Percentiles rank a stretch among this genome's conserved stretches.
These are phyloP conservation scores for Papilio helenus DNA, from an alignment of 1,140 invertebrate genomes.

Conservation along the genomic window DNA sequence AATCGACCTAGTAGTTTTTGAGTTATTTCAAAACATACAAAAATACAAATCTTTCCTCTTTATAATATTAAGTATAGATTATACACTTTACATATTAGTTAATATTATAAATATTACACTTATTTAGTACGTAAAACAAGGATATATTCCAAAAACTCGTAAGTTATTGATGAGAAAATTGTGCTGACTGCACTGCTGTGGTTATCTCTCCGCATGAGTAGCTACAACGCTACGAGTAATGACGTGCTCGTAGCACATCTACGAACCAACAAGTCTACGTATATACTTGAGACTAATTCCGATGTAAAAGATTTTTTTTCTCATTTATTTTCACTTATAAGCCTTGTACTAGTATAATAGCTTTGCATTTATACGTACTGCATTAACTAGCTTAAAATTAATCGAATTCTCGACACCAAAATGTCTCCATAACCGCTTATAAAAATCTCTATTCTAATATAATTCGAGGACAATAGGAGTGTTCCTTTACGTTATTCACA, in stretches of 20 bases:
- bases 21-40: too few relatives aligned
- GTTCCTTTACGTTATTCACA: slow-evolving; percentile 49
- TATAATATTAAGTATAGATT: too few relatives aligned
- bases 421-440: slow-evolving; percentile 43
- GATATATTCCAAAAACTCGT: slow-evolving; percentile 36
- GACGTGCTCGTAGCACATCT: slow-evolving; percentile 1
- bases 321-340: too few relatives aligned
- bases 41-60: too few relatives aligned
- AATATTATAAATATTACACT: not conserved
- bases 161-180: slow-evolving; percentile 73
- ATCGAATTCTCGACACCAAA: slow-evolving; percentile 13
- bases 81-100: too few relatives aligned
- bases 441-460: slow-evolving; percentile 47
- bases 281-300: not conserved
- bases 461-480: slow-evolving; percentile 57
- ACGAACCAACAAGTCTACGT: not conserved
- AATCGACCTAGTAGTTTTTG: too few relatives aligned
- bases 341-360: not conserved
- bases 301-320: not conserved
- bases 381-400: not conserved
- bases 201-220: slow-evolving; percentile 54
- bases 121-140: not conserved
- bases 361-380: not conserved
- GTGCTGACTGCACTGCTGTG: slow-evolving; percentile 57
- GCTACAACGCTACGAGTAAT: slow-evolving; percentile 8